Evolutionary conservation across 2,888 invertebrate genomes (phyloP).

Genomic region (Drosophila subquinaria): DNA sequence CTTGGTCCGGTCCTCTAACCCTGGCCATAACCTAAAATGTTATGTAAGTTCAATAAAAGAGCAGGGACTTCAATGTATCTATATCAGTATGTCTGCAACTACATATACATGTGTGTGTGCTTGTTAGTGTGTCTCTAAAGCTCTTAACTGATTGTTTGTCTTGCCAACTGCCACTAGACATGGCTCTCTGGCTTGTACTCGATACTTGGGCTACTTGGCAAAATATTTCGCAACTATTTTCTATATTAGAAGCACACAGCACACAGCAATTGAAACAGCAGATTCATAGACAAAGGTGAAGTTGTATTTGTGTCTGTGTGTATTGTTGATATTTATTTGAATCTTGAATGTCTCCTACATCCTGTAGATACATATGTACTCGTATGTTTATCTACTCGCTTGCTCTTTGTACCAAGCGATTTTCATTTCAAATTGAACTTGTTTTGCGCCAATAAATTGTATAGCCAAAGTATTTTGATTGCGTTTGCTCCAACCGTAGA

Average conservation of each 20-base stretch:
- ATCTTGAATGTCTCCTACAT: conserved; percentile 77
- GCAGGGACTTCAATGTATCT: conserved; percentile 48
- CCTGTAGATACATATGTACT: conserved; percentile 53
- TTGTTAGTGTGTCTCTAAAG: conserved; percentile 57
- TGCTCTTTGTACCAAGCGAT: conserved; percentile 60
- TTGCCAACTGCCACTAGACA: conserved; percentile 77
- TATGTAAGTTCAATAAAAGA: conserved; percentile 75
- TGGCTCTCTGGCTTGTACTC: conserved; percentile 54
- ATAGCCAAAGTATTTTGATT: conserved; percentile 79
- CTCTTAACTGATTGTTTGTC: conserved; percentile 83
- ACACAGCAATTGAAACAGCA: conserved; percentile 60
- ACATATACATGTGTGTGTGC: conserved; percentile 12
- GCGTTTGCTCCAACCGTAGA: conserved; percentile 53
- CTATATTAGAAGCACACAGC: conserved; percentile 75
- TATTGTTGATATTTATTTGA: conserved; percentile 78
- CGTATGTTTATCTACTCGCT: conserved; percentile 62
- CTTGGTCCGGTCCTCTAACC: conserved; percentile 43
- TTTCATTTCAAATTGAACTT: conserved; percentile 81
- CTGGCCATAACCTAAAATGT: conserved; percentile 68
- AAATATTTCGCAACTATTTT: conserved; percentile 81
- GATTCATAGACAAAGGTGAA: conserved; percentile 69
- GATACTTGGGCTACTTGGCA: conserved; percentile 74
- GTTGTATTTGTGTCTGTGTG: conserved; percentile 34
- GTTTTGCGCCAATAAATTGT: conserved; percentile 81
- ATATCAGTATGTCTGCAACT: conserved; percentile 2